Evolutionary conservation across 64 coral and sea anemone species (phyloP).

Genomic region (Pocillopora damicornis): DNA sequence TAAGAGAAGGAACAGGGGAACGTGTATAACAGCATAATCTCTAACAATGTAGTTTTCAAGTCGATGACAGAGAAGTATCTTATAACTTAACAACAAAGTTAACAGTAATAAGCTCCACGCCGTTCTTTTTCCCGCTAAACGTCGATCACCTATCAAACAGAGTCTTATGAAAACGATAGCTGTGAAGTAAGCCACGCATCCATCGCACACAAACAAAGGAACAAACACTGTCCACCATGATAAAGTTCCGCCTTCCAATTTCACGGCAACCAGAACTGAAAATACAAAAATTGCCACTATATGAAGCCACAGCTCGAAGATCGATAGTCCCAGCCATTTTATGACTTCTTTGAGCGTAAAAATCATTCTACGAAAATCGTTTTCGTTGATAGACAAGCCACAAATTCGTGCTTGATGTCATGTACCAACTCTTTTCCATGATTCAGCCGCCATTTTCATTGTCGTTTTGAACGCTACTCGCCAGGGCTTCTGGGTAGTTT

Average conservation of each 20-base stretch:
- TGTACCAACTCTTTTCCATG: conserved; percentile 27
- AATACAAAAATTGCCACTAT: conserved; percentile 76
- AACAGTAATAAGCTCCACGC: conserved; percentile 77
- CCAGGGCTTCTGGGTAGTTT: conserved; percentile 32
- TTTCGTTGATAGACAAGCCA: neutral
- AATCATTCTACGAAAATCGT: conserved; percentile 66
- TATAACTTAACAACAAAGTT: conserved; percentile 68
- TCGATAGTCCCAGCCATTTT: conserved; percentile 88
- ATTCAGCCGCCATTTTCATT: conserved; percentile 54
- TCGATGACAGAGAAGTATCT: conserved; percentile 79
- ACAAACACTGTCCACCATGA: conserved; percentile 98
- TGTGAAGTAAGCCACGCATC: conserved; percentile 87
- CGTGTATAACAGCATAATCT: conserved; percentile 82
- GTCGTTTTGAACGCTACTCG: neutral
- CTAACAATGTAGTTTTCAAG: conserved; percentile 48
- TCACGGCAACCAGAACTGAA: conserved; percentile 85
- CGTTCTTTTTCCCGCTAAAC: conserved; percentile 82
- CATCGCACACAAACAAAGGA: conserved; percentile 90
- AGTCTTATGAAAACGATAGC: conserved; percentile 95
- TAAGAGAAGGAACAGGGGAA: conserved; percentile 90
- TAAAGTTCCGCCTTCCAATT: conserved; percentile 61
- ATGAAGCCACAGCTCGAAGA: conserved; percentile 95
- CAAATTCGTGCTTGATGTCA: conserved; percentile 22
- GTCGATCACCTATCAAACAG: conserved; percentile 59
- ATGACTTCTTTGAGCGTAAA: conserved; percentile 86